Evolutionary conservation across 1,140 invertebrate species (phyloP).

Genomic region (Cotesia glomerata): DNA sequence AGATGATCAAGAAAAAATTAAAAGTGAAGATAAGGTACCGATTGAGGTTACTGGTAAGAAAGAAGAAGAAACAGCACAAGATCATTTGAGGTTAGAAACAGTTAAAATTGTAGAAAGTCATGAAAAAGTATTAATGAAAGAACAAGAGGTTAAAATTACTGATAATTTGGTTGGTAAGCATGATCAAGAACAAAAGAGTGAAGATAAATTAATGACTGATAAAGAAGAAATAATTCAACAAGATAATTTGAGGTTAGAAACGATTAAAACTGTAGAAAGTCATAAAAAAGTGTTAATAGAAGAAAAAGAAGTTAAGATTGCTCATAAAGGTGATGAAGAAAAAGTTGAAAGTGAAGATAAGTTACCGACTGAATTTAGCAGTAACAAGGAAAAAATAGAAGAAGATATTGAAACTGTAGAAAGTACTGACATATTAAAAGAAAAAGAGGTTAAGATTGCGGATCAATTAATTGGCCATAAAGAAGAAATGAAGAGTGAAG

Average conservation of each 20-base stretch:
- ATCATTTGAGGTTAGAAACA: not conserved
- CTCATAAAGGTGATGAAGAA: not conserved
- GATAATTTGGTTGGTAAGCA: not conserved
- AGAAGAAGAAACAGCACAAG: slow-evolving; percentile 26
- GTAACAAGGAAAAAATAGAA: too few species aligned
- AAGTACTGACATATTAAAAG: slow-evolving; percentile 20
- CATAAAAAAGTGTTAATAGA: not conserved
- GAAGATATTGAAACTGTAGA: too few species aligned
- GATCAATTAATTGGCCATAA: not conserved
- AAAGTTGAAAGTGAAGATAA: too few species aligned
- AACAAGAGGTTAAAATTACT: not conserved
- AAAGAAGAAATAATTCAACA: too few species aligned
- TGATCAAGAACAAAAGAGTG: too few species aligned
- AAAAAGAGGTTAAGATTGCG: not conserved
- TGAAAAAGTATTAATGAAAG: slow-evolving; percentile 24
- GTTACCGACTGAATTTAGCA: too few species aligned
- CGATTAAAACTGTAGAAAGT: not conserved
- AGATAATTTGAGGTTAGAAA: too few species aligned
- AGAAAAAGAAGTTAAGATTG: slow-evolving; percentile 25
- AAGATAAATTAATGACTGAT: too few species aligned
- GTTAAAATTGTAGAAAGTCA: slow-evolving; percentile 8
- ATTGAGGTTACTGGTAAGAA: too few species aligned
- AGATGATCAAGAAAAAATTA: not conserved
- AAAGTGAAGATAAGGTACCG: not conserved
- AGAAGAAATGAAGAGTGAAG: not conserved